Conservation (phyloP, 2,113 vertebrate genomes). For the Aegypius monachus region DNA sequence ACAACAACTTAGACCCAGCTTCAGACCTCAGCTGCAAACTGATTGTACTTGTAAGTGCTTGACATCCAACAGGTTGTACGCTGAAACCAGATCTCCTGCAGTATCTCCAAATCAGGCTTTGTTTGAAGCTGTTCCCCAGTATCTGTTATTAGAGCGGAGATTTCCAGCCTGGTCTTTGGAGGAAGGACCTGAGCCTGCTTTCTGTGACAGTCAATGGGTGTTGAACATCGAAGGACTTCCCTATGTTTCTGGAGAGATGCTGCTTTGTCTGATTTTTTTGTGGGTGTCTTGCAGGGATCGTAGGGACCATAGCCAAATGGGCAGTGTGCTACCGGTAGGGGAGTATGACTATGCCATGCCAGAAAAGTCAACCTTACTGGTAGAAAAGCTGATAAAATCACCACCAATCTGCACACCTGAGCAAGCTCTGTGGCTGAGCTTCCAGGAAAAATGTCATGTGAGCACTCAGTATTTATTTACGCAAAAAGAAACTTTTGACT, state of each 20-base stretch:
- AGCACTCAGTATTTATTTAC: neutral
- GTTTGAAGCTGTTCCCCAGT: neutral
- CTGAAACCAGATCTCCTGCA: neutral
- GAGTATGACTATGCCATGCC: fast-evolving
- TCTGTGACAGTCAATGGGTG: neutral
- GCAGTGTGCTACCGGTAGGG: neutral
- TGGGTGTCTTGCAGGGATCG: neutral
- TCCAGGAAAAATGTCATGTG: neutral
- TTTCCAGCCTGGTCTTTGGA: neutral
- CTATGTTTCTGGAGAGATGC: neutral
- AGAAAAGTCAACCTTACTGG: neutral
- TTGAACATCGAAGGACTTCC: neutral
- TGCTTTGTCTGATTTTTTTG: neutral
- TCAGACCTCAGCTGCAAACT: neutral
- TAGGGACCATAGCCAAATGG: neutral
- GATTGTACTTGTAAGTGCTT: neutral
- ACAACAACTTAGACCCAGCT: neutral
- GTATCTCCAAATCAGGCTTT: neutral
- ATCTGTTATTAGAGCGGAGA: neutral
- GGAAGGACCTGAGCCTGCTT: neutral
- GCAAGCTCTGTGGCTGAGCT: neutral
- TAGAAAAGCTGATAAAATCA: neutral
- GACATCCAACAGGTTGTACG: neutral
- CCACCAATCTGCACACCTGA: neutral
- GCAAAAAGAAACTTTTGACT: neutral